Conservation (phyloP, 2,888 invertebrate species). For the Strigamia transsilvanica region DNA sequence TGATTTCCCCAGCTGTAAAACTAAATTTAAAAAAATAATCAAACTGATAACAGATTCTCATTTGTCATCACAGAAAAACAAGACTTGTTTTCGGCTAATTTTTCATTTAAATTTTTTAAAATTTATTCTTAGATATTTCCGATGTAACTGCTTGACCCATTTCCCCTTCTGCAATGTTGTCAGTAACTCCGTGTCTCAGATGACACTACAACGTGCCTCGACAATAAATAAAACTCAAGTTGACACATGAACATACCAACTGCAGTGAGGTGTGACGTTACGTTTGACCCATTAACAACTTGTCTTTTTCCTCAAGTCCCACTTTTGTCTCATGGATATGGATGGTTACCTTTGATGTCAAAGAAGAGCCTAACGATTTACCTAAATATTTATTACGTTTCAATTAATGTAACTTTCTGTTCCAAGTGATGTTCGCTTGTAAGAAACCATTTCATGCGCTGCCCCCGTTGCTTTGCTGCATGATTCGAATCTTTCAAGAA, state of each 20-base stretch:
- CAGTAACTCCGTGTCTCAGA: background rate
- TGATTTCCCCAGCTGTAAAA: background rate
- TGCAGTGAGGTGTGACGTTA: background rate
- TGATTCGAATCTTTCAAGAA: too few species aligned
- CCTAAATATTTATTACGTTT: too few species aligned
- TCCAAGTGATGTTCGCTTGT: too few species aligned
- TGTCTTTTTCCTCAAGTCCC: constrained; percentile 12
- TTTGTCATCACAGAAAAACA: background rate
- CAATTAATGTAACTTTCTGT: too few species aligned
- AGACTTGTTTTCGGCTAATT: background rate
- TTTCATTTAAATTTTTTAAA: too few species aligned
- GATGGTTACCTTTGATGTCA: background rate
- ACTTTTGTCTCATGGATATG: background rate
- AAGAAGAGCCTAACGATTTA: background rate
- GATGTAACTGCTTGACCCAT: too few species aligned
- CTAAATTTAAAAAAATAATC: background rate
- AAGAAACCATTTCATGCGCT: too few species aligned
- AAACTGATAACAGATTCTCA: background rate
- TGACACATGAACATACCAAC: background rate
- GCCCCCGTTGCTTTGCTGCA: too few species aligned
- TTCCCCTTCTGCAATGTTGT: too few species aligned
- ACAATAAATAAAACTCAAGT: background rate
- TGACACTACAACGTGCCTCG: constrained; percentile 2
- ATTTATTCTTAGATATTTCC: too few species aligned
- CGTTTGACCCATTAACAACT: background rate